Percentiles rank a stretch among this genome's conserved stretches.
These are phyloP conservation scores for Hormaphis cornu DNA, from an alignment of 1,140 invertebrate genomes.

Conservation along the genomic window DNA sequence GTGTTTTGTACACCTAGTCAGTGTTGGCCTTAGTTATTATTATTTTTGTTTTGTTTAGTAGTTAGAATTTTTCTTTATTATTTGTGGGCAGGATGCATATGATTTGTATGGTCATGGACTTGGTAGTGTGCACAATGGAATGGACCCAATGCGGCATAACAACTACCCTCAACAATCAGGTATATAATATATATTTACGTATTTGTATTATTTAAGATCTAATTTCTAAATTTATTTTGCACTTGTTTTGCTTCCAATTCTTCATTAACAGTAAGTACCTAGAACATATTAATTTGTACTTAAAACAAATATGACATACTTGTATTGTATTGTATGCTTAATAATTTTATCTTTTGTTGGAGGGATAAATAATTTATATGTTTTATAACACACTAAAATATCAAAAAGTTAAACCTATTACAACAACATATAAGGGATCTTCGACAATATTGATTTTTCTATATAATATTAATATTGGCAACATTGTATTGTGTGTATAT, in stretches of 20 bases:
- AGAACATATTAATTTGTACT: neutral
- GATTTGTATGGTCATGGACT: slow-evolving; percentile 29
- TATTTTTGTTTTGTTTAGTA: slow-evolving; percentile 15
- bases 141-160: slow-evolving; percentile 9
- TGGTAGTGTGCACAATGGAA: slow-evolving; percentile 27
- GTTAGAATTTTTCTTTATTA: slow-evolving; percentile 12
- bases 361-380: too few species aligned
- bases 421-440: too few species aligned
- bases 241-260: slow-evolving; percentile 26
- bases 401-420: too few species aligned
- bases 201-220: slow-evolving; percentile 3
- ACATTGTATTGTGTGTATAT: too few species aligned
- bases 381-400: too few species aligned
- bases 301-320: neutral
- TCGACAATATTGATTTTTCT: too few species aligned
- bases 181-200: neutral
- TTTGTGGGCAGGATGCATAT: slow-evolving; percentile 21
- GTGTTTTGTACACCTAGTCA: slow-evolving; percentile 5
- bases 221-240: neutral
- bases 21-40: neutral
- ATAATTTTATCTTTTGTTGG: too few species aligned
- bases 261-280: slow-evolving; percentile 16
- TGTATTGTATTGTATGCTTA: too few species aligned
- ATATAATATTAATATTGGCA: too few species aligned
- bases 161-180: slow-evolving; percentile 28